phyloP scores from a whole-genome alignment of 2,888 invertebrate genomes.

The Pecten maximus region DNA sequence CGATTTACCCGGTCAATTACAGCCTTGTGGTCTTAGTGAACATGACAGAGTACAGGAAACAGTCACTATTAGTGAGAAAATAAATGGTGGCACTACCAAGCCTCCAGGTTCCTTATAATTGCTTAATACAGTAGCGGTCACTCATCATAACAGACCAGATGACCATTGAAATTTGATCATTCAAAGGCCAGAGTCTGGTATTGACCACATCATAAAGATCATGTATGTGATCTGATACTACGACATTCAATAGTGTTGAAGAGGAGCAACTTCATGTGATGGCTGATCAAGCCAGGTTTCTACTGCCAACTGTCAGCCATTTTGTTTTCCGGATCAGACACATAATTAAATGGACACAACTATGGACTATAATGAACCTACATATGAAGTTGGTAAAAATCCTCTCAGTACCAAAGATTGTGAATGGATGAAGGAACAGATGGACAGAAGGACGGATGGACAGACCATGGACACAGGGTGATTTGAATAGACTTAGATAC shows the following conservation, averaged over 20 bases:
- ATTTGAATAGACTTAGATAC: too few relatives aligned
- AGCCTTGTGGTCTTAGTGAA: background rate
- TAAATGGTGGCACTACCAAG: background rate
- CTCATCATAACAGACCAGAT: conserved; percentile 7
- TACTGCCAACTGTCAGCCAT: too few relatives aligned
- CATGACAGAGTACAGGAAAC: background rate
- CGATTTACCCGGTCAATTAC: background rate
- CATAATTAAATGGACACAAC: too few relatives aligned
- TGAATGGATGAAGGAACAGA: too few relatives aligned
- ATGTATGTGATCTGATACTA: background rate
- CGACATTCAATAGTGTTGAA: too few relatives aligned
- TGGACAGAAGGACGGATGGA: too few relatives aligned
- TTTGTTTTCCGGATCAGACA: too few relatives aligned
- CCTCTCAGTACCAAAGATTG: too few relatives aligned
- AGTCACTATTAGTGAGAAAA: background rate
- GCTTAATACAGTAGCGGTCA: background rate
- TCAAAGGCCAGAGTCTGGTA: background rate
- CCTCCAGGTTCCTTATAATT: background rate
- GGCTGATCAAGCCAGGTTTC: too few relatives aligned
- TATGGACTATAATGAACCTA: too few relatives aligned
- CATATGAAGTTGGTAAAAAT: too few relatives aligned
- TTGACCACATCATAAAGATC: background rate
- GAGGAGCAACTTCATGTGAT: background rate
- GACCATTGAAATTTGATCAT: background rate
- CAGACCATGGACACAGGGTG: too few relatives aligned